A percentile compares a stretch with the other conserved stretches of the same genome.
These are phyloP conservation scores for Pygoscelis adeliae DNA, from an alignment of 2,113 vertebrate species.

Conservation along the genomic window DNA sequence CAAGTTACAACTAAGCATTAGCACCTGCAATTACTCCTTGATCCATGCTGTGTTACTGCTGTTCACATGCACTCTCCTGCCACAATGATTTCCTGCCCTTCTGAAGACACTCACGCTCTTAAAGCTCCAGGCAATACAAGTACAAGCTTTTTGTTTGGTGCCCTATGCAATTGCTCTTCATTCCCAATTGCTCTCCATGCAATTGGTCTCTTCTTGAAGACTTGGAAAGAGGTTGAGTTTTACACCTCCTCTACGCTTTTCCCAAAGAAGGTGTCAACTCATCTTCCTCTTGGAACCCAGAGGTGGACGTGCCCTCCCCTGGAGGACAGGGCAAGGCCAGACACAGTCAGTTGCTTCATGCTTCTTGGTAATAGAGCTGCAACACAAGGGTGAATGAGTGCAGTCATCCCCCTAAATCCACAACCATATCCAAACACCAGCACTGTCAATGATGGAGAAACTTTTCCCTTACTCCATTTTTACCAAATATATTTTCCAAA, in stretches of 20 bases:
- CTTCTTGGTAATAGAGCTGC: neutral
- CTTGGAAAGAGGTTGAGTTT: neutral
- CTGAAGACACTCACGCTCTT: neutral
- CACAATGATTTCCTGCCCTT: neutral
- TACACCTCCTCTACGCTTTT: neutral
- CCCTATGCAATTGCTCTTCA: neutral
- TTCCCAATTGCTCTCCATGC: neutral
- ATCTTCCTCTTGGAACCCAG: neutral
- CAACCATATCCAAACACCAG: neutral
- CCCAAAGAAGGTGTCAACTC: neutral
- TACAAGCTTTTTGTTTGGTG: neutral
- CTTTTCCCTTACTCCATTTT: neutral
- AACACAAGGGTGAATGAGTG: neutral
- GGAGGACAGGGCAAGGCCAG: neutral
- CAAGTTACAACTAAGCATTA: neutral
- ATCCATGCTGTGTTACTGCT: neutral
- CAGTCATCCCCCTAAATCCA: neutral
- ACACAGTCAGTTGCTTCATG: neutral
- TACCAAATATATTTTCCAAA: neutral
- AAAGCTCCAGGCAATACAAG: neutral
- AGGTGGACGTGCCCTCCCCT: fast-evolving
- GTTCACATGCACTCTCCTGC: neutral
- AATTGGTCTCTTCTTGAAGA: neutral
- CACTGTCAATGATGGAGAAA: neutral
- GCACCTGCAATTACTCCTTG: neutral